phyloP scores from a whole-genome alignment of 2,113 vertebrate species.

The Alectura lathami region DNA sequence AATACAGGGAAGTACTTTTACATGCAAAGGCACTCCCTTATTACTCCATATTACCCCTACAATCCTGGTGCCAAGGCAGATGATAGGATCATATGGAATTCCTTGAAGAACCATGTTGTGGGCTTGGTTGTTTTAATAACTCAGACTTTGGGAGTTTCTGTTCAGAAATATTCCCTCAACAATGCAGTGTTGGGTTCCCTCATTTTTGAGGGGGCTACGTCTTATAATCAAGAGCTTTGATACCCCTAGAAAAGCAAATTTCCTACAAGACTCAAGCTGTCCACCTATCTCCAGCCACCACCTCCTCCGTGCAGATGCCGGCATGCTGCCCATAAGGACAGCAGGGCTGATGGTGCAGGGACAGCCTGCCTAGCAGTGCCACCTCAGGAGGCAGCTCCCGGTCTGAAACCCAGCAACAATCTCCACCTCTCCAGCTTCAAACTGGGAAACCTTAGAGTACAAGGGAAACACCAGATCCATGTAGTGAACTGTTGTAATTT shows the following conservation, averaged over 20 bases:
- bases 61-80: background rate
- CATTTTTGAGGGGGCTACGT: background rate
- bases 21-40: background rate
- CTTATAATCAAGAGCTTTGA: background rate
- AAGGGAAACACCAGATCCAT: background rate
- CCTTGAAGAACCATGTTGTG: background rate
- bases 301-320: background rate
- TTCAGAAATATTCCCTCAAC: background rate
- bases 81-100: background rate
- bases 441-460: background rate
- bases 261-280: background rate
- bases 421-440: background rate
- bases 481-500: background rate
- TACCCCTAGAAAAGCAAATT: background rate
- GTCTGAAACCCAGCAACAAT: background rate
- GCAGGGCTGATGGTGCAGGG: fast-evolving
- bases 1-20: background rate
- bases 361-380: background rate
- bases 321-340: fast-evolving
- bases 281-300: background rate
- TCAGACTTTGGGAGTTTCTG: background rate
- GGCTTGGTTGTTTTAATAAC: background rate
- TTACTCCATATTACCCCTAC: background rate
- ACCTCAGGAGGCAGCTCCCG: background rate
- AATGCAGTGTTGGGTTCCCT: background rate